Evolutionary conservation across 2,888 invertebrate genomes (phyloP), one percentile per base, ranked within the genome.

Genomic region (Nymphalis urticae): DNA sequence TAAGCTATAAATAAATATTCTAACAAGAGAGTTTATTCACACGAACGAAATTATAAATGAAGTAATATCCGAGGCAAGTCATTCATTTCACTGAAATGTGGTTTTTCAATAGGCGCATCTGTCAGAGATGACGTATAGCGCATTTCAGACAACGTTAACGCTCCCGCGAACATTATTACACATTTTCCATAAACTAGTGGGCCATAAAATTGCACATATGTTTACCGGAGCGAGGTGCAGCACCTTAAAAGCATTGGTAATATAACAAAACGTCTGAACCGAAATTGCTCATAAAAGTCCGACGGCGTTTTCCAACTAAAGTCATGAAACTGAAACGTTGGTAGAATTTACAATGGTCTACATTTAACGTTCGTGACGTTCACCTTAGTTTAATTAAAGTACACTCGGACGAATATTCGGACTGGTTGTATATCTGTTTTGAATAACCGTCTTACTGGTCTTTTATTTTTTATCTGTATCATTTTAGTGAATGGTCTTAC

Each of bases 221-320:
- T 91, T 90, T 91, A 89, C 90, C 87, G 82, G 85, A 81, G 86
- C 86, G 84, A 87, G 90, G 91, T 87, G 89, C 88, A 90, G 89
- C 86, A 87, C 90, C 92, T 92, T 93, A 93, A 93, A 93, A 93
- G 93, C 92, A 92, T 92, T 92, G 93, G 92, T 90, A 92, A 88
- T 93, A 92, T 93, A 93, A 92, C 93, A 93, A 93, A 93, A 90
- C 92, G 93, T 85, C 92, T 85, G 93, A 90, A 93, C 93, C 93
- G 90, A 93, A 93, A 93, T 90, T 88, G 86, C 91, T 90, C 93
- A 92, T 93, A 93, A 93, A 93, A 92, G 89, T 89, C 88, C 84
- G 84, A 88, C 90, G 58, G 58, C 58, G 89, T 90, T 91, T 93
- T 92, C 92, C 89, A 89, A 92, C 92, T 92, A 91, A 91, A 92